Conservation (phyloP, 2,888 invertebrate genomes). For the Tenthredo notha region DNA sequence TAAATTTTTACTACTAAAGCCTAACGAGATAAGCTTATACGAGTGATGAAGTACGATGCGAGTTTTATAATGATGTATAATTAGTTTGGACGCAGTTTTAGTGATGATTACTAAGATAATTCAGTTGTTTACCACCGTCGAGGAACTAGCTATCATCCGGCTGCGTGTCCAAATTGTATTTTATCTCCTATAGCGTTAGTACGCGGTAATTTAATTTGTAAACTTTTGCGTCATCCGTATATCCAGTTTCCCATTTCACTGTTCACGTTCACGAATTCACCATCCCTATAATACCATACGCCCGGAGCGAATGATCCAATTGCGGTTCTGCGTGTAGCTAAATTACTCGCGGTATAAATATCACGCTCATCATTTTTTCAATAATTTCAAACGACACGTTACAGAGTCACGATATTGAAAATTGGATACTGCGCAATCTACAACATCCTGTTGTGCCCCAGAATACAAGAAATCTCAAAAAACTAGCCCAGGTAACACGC, state of each 20-base stretch:
- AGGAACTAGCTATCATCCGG: conserved; percentile 1
- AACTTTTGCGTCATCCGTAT: conserved; percentile 39
- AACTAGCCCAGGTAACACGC: background rate
- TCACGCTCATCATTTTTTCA: conserved; percentile 2
- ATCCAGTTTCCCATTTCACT: conserved; percentile 40
- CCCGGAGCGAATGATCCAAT: conserved; percentile 22
- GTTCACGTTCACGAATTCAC: conserved; percentile 11
- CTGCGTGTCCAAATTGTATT: conserved; percentile 38
- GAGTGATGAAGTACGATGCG: background rate
- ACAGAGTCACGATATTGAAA: conserved; percentile 21
- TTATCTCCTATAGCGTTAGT: background rate
- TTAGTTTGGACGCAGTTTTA: background rate
- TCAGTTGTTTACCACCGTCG: conserved; percentile 37
- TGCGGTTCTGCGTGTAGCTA: conserved; percentile 27
- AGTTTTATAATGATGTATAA: background rate
- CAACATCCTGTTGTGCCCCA: conserved; percentile 30
- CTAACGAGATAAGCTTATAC: background rate
- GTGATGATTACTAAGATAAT: conserved; percentile 16
- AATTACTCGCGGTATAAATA: background rate
- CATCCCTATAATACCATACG: background rate
- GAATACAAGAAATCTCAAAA: background rate
- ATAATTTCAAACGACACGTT: conserved; percentile 26
- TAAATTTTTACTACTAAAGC: background rate
- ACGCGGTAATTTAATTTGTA: conserved; percentile 44
- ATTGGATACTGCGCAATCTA: conserved; percentile 23